Conservation (phyloP, 2,888 invertebrate species). For the Cephus rjabovi region DNA sequence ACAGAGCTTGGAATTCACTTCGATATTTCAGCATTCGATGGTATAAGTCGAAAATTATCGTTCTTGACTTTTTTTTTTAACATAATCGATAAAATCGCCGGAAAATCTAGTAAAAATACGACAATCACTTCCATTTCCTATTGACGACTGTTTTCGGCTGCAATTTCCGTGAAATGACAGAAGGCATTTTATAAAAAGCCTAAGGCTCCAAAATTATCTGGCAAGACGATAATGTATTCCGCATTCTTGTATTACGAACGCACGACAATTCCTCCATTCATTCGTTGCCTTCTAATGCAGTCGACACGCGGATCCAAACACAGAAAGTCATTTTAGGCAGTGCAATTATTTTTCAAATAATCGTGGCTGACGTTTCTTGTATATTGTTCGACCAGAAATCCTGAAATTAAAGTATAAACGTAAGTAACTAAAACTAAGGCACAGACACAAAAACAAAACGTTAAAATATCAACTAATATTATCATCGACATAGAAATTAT, state of each 20-base stretch:
- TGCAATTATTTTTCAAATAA: neutral
- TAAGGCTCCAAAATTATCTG: slow-evolving; percentile 1
- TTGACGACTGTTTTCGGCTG: neutral
- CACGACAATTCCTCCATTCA: neutral
- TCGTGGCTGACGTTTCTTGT: neutral
- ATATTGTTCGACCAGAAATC: neutral
- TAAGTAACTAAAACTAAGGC: neutral
- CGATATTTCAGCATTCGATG: neutral
- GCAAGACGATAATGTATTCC: neutral
- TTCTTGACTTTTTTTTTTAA: neutral
- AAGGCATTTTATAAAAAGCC: neutral
- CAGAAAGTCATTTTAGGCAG: neutral
- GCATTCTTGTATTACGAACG: neutral
- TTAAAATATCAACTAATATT: too few relatives aligned
- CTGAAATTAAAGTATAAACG: neutral
- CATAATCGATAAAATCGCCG: neutral
- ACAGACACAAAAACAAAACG: too few relatives aligned
- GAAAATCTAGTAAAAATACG: neutral
- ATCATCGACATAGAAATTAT: neutral
- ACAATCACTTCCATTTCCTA: neutral
- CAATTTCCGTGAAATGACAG: neutral
- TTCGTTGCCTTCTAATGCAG: neutral
- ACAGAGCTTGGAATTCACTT: neutral
- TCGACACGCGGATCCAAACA: neutral
- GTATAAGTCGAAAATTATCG: neutral